Percentiles rank a stretch among this genome's conserved stretches.
phyloP scores from a whole-genome alignment of 2,113 vertebrate genomes.

The Nothocercus julius region DNA sequence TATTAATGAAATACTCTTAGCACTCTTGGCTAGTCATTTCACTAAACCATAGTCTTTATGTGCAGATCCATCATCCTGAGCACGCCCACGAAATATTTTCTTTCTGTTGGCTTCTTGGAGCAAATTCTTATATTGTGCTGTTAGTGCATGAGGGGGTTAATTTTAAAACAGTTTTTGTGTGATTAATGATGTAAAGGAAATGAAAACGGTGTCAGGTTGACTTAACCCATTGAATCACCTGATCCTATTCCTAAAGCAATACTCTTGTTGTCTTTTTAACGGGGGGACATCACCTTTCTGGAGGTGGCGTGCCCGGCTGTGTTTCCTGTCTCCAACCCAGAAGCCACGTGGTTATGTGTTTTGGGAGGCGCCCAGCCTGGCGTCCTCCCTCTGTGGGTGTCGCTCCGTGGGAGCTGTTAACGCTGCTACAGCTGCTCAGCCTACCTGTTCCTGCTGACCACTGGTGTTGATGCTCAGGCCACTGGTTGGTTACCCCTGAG shows the following conservation, averaged over 20 bases:
- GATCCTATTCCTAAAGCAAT: accelerated
- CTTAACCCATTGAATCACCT: neutral
- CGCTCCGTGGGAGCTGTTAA: neutral
- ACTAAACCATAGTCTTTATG: neutral
- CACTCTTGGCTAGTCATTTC: neutral
- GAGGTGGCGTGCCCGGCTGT: neutral
- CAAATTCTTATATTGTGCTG: neutral
- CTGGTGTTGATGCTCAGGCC: accelerated
- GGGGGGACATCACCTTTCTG: neutral
- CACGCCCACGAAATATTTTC: neutral
- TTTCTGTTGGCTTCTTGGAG: neutral
- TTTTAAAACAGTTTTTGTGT: neutral
- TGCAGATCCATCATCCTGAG: neutral
- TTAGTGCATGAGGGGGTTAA: neutral
- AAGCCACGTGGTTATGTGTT: accelerated
- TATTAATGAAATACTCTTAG: neutral
- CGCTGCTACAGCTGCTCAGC: accelerated
- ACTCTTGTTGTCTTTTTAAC: neutral
- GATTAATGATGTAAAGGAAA: neutral
- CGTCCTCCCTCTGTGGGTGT: neutral
- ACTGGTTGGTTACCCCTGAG: accelerated
- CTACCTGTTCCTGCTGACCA: neutral
- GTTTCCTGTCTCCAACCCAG: neutral
- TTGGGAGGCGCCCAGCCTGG: neutral
- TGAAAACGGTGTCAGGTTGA: neutral